Percentiles rank a stretch among this genome's conserved stretches.
Evolutionary conservation across 2,113 vertebrate genomes (phyloP).

Genomic region (Solea solea): DNA sequence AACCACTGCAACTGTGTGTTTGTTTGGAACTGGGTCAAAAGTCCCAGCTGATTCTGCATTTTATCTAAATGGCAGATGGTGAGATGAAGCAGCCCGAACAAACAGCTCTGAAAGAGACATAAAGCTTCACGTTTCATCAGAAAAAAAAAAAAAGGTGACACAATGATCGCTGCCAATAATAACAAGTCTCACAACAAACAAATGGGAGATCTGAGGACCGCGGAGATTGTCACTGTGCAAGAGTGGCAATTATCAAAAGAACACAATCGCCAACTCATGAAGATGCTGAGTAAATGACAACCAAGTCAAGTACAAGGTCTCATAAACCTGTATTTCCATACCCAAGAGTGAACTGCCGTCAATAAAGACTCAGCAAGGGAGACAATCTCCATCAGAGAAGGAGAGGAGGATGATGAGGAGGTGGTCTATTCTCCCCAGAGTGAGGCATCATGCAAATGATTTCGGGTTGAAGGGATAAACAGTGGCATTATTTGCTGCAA

Average conservation of each 20-base stretch:
- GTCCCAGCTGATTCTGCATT: conserved; percentile 44
- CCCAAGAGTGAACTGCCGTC: conserved; percentile 46
- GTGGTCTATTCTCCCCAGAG: conserved; percentile 58
- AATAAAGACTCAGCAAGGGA: conserved; percentile 52
- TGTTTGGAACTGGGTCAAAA: conserved; percentile 43
- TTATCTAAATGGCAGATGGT: conserved; percentile 31
- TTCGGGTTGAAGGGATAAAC: conserved; percentile 50
- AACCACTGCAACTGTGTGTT: conserved; percentile 36
- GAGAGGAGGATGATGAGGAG: conserved; percentile 47
- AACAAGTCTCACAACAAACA: conserved; percentile 17
- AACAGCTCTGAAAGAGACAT: conserved; percentile 19
- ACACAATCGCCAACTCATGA: conserved; percentile 29
- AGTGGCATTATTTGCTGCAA: conserved; percentile 37
- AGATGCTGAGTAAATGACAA: conserved; percentile 41
- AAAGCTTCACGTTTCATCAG: conserved; percentile 30
- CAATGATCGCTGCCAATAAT: conserved; percentile 28
- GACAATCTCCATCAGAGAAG: conserved; percentile 51
- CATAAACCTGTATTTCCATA: conserved; percentile 63
- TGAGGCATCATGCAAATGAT: conserved; percentile 54
- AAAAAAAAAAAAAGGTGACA: conserved; percentile 37
- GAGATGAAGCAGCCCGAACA: conserved; percentile 19
- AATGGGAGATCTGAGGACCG: conserved; percentile 26
- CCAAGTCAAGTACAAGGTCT: conserved; percentile 55
- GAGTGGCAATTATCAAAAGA: conserved; percentile 31
- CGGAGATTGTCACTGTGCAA: conserved; percentile 8